These are phyloP conservation scores for Bergia puertoricense DNA, from an alignment of 92 coral and sea anemone species.

Conservation along the genomic window DNA sequence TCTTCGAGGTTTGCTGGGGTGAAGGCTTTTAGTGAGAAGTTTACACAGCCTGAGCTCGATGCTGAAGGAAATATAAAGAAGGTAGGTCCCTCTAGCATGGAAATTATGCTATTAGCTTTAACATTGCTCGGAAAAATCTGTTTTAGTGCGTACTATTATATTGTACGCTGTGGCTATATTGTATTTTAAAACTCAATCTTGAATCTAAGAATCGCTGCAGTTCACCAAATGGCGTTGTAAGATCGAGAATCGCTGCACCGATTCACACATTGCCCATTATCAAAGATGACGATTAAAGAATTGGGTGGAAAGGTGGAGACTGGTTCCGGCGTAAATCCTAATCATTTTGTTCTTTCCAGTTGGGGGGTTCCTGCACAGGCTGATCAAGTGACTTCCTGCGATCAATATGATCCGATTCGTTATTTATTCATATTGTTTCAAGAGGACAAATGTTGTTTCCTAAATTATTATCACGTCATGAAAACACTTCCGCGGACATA, in stretches of 20 bases:
- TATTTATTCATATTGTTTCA: background rate
- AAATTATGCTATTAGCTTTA: background rate
- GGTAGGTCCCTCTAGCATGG: constrained; percentile 48
- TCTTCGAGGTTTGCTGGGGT: constrained; percentile 95
- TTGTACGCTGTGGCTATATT: background rate
- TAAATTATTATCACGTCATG: background rate
- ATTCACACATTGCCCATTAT: background rate
- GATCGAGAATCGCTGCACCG: background rate
- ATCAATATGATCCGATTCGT: background rate
- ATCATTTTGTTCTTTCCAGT: too few relatives aligned
- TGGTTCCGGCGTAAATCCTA: too few relatives aligned
- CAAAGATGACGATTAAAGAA: too few relatives aligned
- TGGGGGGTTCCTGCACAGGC: background rate
- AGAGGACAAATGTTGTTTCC: background rate
- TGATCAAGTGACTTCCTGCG: background rate
- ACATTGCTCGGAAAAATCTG: background rate
- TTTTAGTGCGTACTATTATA: background rate
- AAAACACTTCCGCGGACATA: background rate
- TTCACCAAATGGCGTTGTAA: too few relatives aligned
- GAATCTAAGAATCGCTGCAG: background rate
- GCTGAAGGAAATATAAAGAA: constrained; percentile 91
- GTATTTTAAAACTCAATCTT: too few relatives aligned
- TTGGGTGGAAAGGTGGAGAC: too few relatives aligned
- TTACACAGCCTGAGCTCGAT: constrained; percentile 93
- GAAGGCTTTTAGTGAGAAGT: constrained; percentile 92